These are phyloP conservation scores for Otocyon megalotis DNA, from an alignment of 2,113 vertebrate species.

Conservation along the genomic window DNA sequence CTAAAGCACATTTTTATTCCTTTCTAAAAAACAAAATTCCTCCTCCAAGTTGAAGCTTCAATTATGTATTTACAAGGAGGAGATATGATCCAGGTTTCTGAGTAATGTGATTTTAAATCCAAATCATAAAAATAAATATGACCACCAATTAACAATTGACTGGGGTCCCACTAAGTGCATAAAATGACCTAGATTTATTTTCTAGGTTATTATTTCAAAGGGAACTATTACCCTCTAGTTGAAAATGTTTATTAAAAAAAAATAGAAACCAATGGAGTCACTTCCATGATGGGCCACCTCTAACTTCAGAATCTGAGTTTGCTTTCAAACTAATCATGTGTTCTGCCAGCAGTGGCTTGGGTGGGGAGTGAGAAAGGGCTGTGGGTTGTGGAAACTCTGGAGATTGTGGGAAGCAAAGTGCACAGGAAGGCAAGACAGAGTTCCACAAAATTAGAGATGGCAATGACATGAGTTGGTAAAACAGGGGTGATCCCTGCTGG, in stretches of 20 bases:
- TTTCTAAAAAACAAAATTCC: neutral
- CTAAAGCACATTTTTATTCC: slow-evolving; percentile 9
- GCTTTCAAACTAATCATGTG: neutral
- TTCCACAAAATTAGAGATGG: slow-evolving; percentile 68
- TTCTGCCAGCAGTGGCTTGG: slow-evolving; percentile 50
- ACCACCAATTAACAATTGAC: neutral
- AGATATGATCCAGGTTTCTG: neutral
- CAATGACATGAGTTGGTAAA: neutral
- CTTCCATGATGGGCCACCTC: neutral
- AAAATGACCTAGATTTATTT: neutral
- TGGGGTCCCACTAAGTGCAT: neutral
- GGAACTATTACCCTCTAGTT: neutral
- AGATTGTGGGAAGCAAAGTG: slow-evolving; percentile 72
- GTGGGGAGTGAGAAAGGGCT: neutral
- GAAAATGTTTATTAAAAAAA: neutral
- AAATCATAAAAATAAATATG: slow-evolving; percentile 12
- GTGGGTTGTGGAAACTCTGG: slow-evolving; percentile 60
- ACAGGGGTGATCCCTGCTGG: neutral
- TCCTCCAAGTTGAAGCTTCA: slow-evolving; percentile 28
- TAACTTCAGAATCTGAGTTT: slow-evolving; percentile 35
- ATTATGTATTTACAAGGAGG: slow-evolving; percentile 18
- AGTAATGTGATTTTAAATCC: slow-evolving; percentile 52
- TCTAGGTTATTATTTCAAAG: slow-evolving; percentile 13
- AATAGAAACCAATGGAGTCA: neutral
- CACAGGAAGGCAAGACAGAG: slow-evolving; percentile 67